Base-by-base conservation (phyloP, 2,888 invertebrate genomes). In the Uloborus plumipes region DNA sequence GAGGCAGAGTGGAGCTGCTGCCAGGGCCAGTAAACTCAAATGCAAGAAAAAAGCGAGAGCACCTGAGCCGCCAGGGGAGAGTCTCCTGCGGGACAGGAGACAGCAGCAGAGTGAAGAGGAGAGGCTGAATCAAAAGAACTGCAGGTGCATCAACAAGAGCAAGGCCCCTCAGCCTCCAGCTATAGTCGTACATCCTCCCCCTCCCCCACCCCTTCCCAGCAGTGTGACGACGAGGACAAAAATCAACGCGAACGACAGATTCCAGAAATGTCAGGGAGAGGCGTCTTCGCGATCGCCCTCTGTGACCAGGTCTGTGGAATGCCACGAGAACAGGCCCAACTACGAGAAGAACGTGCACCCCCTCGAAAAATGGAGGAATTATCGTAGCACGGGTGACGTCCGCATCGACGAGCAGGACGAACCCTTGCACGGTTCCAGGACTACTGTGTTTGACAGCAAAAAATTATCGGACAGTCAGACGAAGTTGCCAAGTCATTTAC, bases 291-390 rank as follows among this genome's bases (percentile, higher is more conserved):
- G 51, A 14, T 76, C 76, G 0, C 76, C 69, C 2, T 50, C 61
- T 0, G 49, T 73, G 14, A 80, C 79, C 7, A 66, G 79, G 49
- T 62, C 73, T 1, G 73, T 73, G n/a, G 79, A 72, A n/a, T 51
- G 73, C 20, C 64, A 65, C 18, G 65, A 61, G 14, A 72, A 6
- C 31, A 67, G 18, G 22, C 58, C 65, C 7, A 62, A 61, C 9
- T 80, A 80, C 18, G 79, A 80, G 47, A 80, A 80, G n/a, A 80
- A 80, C 20, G 61, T 72, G 3, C 81, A 75, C 64, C 81, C 81
- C 14, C 18, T 75, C 7, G 81, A 81, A 26, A 81, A 75, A 22
- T 81, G 81, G 81, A 20, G 81, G 15, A 74, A 72, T 31, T 66
- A 64, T 18, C 50, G 69, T 6, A 81, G 81, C 51, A 55, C 72